Conservation (phyloP, 2,888 invertebrate species). For the Elysia crispata region DNA sequence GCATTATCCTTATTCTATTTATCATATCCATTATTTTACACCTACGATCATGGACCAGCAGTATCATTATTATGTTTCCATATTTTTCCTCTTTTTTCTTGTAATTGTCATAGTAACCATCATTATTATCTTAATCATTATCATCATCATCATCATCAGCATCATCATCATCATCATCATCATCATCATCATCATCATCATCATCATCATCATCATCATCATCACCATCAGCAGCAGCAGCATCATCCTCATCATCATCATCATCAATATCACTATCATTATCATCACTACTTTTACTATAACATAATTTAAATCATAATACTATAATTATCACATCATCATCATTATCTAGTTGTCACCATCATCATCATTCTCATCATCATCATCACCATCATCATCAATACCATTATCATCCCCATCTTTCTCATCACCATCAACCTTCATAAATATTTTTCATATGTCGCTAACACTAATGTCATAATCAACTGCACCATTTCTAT, state of each 20-base stretch:
- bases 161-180: constrained; percentile 37
- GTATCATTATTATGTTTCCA: too few species aligned
- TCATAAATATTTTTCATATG: too few species aligned
- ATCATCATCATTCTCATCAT: too few species aligned
- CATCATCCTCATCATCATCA: constrained; percentile 27
- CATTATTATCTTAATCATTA: constrained; percentile 9
- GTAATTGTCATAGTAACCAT: background rate
- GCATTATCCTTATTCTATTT: too few species aligned
- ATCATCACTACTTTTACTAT: background rate
- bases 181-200: constrained; percentile 33
- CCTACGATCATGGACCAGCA: too few species aligned
- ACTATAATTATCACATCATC: background rate
- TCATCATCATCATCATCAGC: constrained; percentile 31
- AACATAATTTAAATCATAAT: background rate
- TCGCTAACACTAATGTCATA: too few species aligned
- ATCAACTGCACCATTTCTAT: too few species aligned
- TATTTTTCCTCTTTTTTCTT: constrained; percentile 5
- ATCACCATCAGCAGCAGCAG: background rate
- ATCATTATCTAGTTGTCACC: constrained; percentile 20
- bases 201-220: constrained; percentile 25
- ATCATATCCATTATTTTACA: too few species aligned
- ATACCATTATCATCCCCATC: too few species aligned
- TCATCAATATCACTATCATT: constrained; percentile 22
- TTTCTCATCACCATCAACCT: too few species aligned
- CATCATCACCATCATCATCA: too few species aligned